Evolutionary conservation across 2,888 invertebrate genomes (phyloP).

Genomic region (Coelinius sp.): DNA sequence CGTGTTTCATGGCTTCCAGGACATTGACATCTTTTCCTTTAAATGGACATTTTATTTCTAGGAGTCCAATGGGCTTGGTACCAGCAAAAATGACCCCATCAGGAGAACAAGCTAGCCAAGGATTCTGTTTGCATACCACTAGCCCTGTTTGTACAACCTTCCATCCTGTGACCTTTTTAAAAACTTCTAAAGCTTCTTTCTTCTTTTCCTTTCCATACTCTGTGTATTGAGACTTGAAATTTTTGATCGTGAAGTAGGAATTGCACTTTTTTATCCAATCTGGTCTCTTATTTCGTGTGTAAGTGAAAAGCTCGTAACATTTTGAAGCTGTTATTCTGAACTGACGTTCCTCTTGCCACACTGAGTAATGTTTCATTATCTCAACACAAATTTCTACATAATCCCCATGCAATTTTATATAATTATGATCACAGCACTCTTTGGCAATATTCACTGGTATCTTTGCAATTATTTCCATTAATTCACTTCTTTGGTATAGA

Average conservation of each 20-base stretch:
- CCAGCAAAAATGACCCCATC: conserved; percentile 51
- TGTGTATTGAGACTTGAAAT: conserved; percentile 40
- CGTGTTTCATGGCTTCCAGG: conserved; percentile 27
- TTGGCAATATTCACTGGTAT: conserved; percentile 1
- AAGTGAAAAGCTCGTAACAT: conserved; percentile 49
- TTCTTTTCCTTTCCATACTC: conserved; percentile 45
- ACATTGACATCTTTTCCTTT: conserved; percentile 43
- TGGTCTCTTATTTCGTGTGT: conserved; percentile 44
- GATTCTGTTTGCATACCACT: conserved; percentile 45
- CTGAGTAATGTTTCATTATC: conserved; percentile 19
- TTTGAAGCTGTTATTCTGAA: conserved; percentile 45
- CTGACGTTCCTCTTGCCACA: conserved; percentile 40
- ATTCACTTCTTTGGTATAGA: conserved; percentile 13
- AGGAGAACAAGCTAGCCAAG: conserved; percentile 51
- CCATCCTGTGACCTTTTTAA: conserved; percentile 25
- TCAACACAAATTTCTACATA: conserved; percentile 37
- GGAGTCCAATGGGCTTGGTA: conserved; percentile 41
- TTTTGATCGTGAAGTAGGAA: conserved; percentile 29
- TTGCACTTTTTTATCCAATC: conserved; percentile 46
- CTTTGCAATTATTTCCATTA: conserved; percentile 32
- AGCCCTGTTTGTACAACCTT: conserved; percentile 47
- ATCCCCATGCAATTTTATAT: conserved; percentile 29
- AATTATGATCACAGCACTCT: conserved; percentile 36
- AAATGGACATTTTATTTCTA: conserved; percentile 53
- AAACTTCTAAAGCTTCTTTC: conserved; percentile 40